Evolutionary conservation across 2,888 invertebrate species (phyloP), one percentile per base, ranked within the genome.

Genomic region (Polydrusus pterygomalis): DNA sequence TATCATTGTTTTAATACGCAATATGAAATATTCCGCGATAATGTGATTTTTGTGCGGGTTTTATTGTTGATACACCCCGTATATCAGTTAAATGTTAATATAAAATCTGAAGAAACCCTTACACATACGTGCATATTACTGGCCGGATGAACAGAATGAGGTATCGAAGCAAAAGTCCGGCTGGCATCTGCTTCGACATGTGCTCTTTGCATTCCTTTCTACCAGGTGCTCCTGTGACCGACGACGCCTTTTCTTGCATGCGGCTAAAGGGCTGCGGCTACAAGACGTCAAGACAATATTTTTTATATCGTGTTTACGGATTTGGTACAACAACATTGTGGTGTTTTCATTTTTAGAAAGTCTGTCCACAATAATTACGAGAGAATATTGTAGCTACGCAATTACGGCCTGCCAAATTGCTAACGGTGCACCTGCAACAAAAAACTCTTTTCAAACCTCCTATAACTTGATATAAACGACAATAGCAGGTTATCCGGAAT

Each of bases 151-250:
- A 56, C 63, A 40, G 54, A 73, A 73, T 25, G 49, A 65, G 45
- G 68, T 73, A 70, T 45, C 49, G 51, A 76, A 68, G 72, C 45
- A 76, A 54, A 76, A 76, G 81, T 83, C 81, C 82, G 79, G 69
- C 76, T 69, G 80, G 81, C 83, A 83, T 80, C 82, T 83, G 82
- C 81, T 77, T 69, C 81, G 81, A 83, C 83, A 82, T 83, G 81
- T 83, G 82, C 79, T 74, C 76, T 40, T 73, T 68, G 79, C 82
- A 82, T 83, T 83, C 83, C 81, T 80, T 81, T 80, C 78, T 65
- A 79, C 83, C 83, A 83, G 83, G 82, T 83, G 83, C 80, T 72
- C 62, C 47, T 45, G 67, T 79, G 75, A 68, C 67, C 40, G 70
- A 65, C 72, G 70, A 74, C 18, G 69, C 58, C 18, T 60, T 17